Evolutionary conservation across 37 sponge, comb jelly and placozoan species (phyloP), one percentile per base, ranked within the genome.

Genomic region (Amphimedon queenslandica): DNA sequence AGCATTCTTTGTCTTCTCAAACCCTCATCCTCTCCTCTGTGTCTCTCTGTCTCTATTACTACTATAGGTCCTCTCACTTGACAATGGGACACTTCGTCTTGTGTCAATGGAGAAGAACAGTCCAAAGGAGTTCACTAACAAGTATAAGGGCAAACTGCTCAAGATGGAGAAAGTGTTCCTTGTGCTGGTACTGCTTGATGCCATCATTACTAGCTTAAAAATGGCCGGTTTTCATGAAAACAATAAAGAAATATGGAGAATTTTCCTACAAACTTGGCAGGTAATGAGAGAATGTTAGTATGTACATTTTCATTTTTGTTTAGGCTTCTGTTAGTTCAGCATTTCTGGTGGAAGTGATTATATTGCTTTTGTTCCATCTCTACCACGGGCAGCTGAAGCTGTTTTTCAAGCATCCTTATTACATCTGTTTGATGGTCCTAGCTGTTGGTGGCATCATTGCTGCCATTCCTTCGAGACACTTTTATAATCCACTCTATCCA

Each of bases 101-200:
- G 47, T 47, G 1, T 18, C 40, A 16, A 63, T 34, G 30, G 76
- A 63, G 36, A 53, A 39, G 33, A 63, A 33, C 10, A 2, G 29
- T 4, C 34, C 57, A n/a, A 18, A 28, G 4, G 4, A 76, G 1
- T 76, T 63, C 43, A 63, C 2, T 40, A 4, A 32, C 64, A 82
- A 74, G 63, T 82, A 67, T 42, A 38, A 18, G 1, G 27, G 21
- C 30, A 34, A 63, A 21, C 57, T 32, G 55, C 11, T 0, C 2
- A 33, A 40, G 33, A 63, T 79, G 10, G 80, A 83, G 72, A 89
- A 79, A 47, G 37, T 63, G 25, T 80, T 89, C 57, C 58, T 79
- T 1, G 0, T 75, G 10, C 63, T 89, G 31, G 89, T 89, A 1
- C 32, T 83, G 42, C 28, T 82, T 30, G 89, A 89, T 66, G 89